These are phyloP conservation scores for Homalodisca vitripennis DNA, from an alignment of 1,140 invertebrate species.

Conservation along the genomic window DNA sequence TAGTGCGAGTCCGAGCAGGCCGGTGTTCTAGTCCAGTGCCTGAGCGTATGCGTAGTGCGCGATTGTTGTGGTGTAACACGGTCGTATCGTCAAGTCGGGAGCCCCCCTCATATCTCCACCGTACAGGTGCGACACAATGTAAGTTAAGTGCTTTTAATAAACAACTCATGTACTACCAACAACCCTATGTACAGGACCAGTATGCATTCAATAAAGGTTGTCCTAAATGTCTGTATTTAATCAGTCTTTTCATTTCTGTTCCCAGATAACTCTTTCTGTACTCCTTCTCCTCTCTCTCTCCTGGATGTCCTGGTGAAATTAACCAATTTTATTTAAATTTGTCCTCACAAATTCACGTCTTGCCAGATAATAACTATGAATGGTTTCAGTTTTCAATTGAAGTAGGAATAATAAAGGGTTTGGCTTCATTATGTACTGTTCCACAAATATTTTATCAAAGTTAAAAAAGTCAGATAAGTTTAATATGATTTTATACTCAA, in stretches of 20 bases:
- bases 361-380: too few species aligned
- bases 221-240: slow-evolving; percentile 35
- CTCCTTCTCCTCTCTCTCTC: background rate
- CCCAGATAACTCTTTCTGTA: background rate
- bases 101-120: background rate
- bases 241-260: slow-evolving; percentile 19
- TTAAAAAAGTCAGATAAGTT: too few species aligned
- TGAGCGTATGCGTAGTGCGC: background rate
- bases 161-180: slow-evolving; percentile 30
- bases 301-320: too few species aligned
- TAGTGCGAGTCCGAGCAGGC: background rate
- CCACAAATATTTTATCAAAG: too few species aligned
- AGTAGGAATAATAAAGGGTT: too few species aligned
- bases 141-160: slow-evolving; percentile 40
- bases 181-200: slow-evolving; percentile 39
- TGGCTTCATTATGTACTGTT: too few species aligned
- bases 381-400: too few species aligned
- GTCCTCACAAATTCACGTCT: too few species aligned
- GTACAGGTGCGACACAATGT: slow-evolving; percentile 14
- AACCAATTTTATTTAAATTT: too few species aligned
- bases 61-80: background rate
- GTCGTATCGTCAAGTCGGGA: slow-evolving; percentile 4
- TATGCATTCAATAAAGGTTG: slow-evolving; percentile 43
- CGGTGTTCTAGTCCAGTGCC: background rate
- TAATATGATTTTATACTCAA: too few species aligned